A percentile compares a stretch with the other conserved stretches of the same genome.
Evolutionary conservation across 2,113 vertebrate species (phyloP).

Genomic region (Malurus melanocephalus): DNA sequence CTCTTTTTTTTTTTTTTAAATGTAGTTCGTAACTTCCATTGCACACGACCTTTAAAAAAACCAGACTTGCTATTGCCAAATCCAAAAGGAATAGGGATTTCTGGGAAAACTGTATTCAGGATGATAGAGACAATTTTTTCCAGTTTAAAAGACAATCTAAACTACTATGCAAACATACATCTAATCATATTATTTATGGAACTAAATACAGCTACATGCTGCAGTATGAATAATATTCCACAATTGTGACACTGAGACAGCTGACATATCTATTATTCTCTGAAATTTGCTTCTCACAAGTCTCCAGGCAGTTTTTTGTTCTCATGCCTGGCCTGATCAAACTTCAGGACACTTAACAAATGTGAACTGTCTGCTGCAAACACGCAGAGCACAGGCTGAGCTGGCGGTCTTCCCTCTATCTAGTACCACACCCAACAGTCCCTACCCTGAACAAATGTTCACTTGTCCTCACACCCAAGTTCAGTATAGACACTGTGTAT

Average conservation of each 20-base stretch:
- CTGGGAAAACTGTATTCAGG: not conserved
- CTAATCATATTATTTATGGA: not conserved
- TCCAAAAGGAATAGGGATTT: not conserved
- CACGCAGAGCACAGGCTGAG: rapidly evolving
- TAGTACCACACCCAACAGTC: not conserved
- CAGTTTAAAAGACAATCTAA: not conserved
- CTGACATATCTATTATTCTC: not conserved
- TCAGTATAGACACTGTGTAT: not conserved
- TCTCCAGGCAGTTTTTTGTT: not conserved
- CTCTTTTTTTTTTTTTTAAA: not conserved
- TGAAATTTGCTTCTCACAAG: not conserved
- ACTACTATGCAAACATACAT: not conserved
- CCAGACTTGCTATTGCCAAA: not conserved
- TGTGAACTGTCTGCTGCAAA: not conserved
- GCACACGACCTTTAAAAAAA: not conserved
- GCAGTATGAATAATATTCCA: not conserved
- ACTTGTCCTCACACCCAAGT: not conserved
- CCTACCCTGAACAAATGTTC: not conserved
- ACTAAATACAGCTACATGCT: not conserved
- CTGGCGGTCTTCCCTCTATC: rapidly evolving
- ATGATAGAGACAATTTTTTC: not conserved
- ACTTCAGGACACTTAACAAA: not conserved
- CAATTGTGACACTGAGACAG: not conserved
- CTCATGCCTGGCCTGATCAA: not conserved
- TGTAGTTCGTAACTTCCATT: not conserved